A percentile compares a stretch with the other conserved stretches of the same genome.
These are phyloP conservation scores for Pseudeuparius sepicola DNA, from an alignment of 2,888 invertebrate species.

Conservation along the genomic window DNA sequence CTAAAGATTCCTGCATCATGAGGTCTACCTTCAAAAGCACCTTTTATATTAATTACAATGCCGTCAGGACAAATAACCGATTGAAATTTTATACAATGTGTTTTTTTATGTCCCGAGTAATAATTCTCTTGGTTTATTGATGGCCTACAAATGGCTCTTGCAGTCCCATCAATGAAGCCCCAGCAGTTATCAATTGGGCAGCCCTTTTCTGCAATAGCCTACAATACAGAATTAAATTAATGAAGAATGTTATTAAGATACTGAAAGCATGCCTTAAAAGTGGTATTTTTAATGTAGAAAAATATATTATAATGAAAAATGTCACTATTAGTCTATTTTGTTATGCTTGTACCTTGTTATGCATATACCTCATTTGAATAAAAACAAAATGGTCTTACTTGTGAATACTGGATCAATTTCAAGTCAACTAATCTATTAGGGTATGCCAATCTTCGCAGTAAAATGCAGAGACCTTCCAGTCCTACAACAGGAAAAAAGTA, in stretches of 20 bases:
- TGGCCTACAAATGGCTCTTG: slow-evolving; percentile 19
- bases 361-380: too few species aligned
- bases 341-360: too few species aligned
- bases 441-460: slow-evolving; percentile 16
- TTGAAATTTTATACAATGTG: slow-evolving; percentile 20
- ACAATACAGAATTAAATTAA: too few species aligned
- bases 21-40: slow-evolving; percentile 18
- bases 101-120: slow-evolving; percentile 18
- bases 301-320: too few species aligned
- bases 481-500: slow-evolving; percentile 8
- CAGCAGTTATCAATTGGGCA: slow-evolving; percentile 16
- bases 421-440: slow-evolving; percentile 17
- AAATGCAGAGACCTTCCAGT: slow-evolving; percentile 13
- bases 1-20: slow-evolving; percentile 21
- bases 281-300: too few species aligned
- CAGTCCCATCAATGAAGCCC: slow-evolving; percentile 21
- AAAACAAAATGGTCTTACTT: too few species aligned
- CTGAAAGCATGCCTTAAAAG: too few species aligned
- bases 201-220: background rate
- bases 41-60: slow-evolving; percentile 17
- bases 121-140: slow-evolving; percentile 17
- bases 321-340: too few species aligned
- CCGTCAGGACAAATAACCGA: slow-evolving; percentile 19
- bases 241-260: too few species aligned
- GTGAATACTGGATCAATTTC: too few species aligned